Conservation (phyloP, 2,113 vertebrate genomes). For the Hydrolagus affinis region DNA sequence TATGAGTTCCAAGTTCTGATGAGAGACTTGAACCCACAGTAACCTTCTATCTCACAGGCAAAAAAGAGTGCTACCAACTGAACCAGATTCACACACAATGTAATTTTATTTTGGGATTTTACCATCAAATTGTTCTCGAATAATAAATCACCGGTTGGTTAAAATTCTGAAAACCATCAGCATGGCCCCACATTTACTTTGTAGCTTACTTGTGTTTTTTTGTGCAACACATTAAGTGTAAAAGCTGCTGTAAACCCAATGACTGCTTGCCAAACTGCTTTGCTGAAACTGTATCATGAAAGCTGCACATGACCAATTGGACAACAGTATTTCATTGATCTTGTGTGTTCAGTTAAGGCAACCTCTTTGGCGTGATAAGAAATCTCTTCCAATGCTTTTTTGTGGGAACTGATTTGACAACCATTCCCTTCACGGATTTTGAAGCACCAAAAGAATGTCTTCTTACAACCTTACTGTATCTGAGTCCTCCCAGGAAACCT, state of each 20-base stretch:
- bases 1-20: too few species aligned
- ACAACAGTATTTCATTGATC: slow-evolving; percentile 16
- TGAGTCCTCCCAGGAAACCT: too few species aligned
- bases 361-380: neutral
- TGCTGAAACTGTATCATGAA: neutral
- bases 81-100: too few species aligned
- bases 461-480: neutral
- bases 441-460: neutral
- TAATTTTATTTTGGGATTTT: neutral
- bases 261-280: neutral
- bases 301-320: neutral
- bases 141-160: neutral
- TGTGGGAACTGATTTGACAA: neutral
- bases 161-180: neutral
- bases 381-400: neutral
- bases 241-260: neutral
- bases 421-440: neutral
- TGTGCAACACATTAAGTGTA: neutral
- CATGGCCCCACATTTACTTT: neutral
- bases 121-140: neutral
- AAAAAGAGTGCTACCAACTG: too few species aligned
- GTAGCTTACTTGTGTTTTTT: neutral
- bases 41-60: too few species aligned
- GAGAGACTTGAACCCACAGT: too few species aligned
- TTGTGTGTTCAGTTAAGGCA: slow-evolving; percentile 16